Evolutionary conservation across 92 coral and sea anemone genomes (phyloP), one percentile per base, ranked within the genome.

Genomic region (Palythoa caribaeorum): DNA sequence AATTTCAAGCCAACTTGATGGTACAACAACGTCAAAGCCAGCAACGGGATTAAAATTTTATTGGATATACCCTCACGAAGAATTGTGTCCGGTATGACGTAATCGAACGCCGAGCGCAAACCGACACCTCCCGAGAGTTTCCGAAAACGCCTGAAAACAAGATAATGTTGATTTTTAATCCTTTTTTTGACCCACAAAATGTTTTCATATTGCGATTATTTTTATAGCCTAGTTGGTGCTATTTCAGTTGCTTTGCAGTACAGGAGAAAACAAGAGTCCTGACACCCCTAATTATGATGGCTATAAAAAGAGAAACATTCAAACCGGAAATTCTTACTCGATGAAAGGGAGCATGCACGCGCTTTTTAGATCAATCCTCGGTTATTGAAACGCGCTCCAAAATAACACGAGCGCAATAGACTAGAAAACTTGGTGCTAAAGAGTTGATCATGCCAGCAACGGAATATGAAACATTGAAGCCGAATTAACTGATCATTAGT

Each of bases 1-100:
- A 89, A 91, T 54, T 87, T 85, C 92, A 93, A 94, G 92, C 93
- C 94, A 93, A 91, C 93, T 93, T 93, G 98, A 93, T 93, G 93
- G 98, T 89, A 76, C 70, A 91, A 93, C 96, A 93, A 95, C 98
- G 91, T 95, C 98, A 95, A 93, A 94, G 94, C 92, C 96, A 92
- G 94, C 92, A 92, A 93, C 93, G 92, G 94, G 91, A 93, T 95
- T 95, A 95, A 95, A 93, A 87, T 95, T 95, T 95, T 90, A 94
- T 94, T 69, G 87, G 87, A 77, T 73, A 70, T 88, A 76, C 85
- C 70, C 37, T 5, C 20, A 63, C 91, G 93, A 89, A 81, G 90
- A 90, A 90, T 93, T 93, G 90, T 84, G 86, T 90, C 78, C 69
- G 50, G 52, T 75, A 84, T 95, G 96, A 95, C 98, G 98, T 93